These are phyloP conservation scores for Meteorus colon DNA, from an alignment of 2,888 invertebrate genomes.

Conservation along the genomic window DNA sequence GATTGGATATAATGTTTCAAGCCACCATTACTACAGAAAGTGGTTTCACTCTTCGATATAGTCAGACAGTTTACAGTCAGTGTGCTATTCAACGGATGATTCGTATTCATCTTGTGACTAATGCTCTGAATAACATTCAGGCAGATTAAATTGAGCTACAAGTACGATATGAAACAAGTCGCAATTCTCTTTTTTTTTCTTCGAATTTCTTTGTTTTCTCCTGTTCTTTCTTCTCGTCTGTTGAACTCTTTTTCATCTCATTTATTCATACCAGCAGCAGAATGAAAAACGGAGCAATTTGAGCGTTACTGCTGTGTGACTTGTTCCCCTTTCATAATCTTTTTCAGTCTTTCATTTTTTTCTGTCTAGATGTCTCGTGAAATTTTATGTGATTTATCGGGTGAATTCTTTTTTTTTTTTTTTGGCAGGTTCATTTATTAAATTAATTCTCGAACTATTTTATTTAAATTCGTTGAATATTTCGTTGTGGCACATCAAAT, in stretches of 20 bases:
- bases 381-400: neutral
- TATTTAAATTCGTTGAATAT: neutral
- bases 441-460: neutral
- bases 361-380: neutral
- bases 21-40: neutral
- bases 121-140: constrained; percentile 17
- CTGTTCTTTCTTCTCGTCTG: no score
- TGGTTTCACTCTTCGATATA: neutral
- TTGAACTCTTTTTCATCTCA: neutral
- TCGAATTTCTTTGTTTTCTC: neutral
- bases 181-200: neutral
- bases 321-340: neutral
- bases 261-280: neutral
- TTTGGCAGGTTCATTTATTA: neutral
- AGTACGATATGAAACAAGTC: constrained; percentile 19
- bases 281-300: neutral
- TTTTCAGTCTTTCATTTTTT: neutral
- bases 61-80: neutral
- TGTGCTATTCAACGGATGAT: constrained; percentile 22
- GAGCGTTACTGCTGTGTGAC: neutral
- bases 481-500: no score
- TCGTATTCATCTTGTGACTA: constrained; percentile 20
- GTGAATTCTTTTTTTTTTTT: neutral
- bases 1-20: neutral
- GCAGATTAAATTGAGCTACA: constrained; percentile 23